Conservation (phyloP, 2,888 invertebrate species). For the Elegia similella region DNA sequence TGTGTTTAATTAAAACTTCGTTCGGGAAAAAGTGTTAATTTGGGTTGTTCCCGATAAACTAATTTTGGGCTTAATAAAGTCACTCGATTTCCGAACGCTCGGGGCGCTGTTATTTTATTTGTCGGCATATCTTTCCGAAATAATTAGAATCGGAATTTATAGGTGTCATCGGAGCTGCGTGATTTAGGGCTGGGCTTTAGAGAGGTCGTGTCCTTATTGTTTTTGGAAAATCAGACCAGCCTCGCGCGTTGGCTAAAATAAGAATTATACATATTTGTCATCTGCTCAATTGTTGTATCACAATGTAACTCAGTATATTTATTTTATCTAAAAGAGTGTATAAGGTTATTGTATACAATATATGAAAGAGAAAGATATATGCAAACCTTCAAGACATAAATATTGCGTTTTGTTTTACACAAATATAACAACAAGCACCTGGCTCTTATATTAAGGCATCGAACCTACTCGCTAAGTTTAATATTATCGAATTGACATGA, state of each 20-base stretch:
- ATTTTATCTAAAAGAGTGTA: no score
- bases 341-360: no score
- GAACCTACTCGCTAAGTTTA: no score
- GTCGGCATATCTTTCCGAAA: constrained; percentile 64
- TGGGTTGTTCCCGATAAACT: constrained; percentile 50
- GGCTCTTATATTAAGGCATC: no score
- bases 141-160: constrained; percentile 76
- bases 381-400: no score
- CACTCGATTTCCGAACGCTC: constrained; percentile 59
- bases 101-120: constrained; percentile 65
- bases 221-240: constrained; percentile 41
- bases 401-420: no score
- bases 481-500: no score
- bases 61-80: constrained; percentile 58
- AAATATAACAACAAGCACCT: no score
- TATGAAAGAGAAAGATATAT: no score
- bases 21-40: constrained; percentile 42
- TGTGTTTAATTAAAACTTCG: constrained; percentile 26
- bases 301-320: no score
- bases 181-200: constrained; percentile 51
- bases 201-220: constrained; percentile 49
- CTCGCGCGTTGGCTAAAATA: neutral
- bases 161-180: constrained; percentile 62
- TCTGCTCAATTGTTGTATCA: no score
- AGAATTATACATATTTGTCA: neutral